These are phyloP conservation scores for Smittia sp. DNA, from an alignment of 2,888 invertebrate genomes.

Conservation along the genomic window DNA sequence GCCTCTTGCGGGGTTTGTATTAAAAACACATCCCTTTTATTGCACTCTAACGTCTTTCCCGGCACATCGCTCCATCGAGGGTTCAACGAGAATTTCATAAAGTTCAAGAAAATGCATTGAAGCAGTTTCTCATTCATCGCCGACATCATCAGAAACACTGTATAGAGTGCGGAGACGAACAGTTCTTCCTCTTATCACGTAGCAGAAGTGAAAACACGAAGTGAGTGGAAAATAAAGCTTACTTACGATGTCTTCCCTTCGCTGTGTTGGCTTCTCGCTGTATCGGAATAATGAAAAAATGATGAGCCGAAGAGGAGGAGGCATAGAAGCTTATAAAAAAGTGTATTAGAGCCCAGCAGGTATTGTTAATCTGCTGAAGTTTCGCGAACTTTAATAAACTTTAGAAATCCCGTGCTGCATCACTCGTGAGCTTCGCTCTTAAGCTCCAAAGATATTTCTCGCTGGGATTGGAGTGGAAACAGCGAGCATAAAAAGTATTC, in stretches of 20 bases:
- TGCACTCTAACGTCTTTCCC: not conserved
- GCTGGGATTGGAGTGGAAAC: not conserved
- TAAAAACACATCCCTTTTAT: constrained; percentile 5
- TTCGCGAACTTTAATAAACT: no score
- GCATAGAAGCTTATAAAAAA: constrained; percentile 25
- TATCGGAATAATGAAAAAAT: constrained; percentile 39
- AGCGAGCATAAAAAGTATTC: constrained; percentile 13
- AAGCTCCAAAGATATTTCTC: not conserved
- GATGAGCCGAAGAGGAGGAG: constrained; percentile 20
- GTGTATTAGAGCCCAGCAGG: not conserved
- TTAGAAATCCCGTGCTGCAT: no score
- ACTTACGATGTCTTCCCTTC: not conserved
- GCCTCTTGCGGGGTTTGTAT: not conserved
- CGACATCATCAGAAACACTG: not conserved
- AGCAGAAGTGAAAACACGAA: not conserved
- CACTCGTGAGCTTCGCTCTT: not conserved
- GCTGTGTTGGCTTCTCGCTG: constrained; percentile 14
- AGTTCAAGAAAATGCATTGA: not conserved
- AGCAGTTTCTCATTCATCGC: not conserved
- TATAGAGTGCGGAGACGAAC: no score
- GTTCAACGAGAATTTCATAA: not conserved
- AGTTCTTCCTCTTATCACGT: not conserved
- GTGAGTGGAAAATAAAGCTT: not conserved
- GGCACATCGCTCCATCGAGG: not conserved
- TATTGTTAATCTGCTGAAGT: not conserved